These are phyloP conservation scores for Pherbina coryleti DNA, from an alignment of 2,888 invertebrate genomes.

Conservation along the genomic window DNA sequence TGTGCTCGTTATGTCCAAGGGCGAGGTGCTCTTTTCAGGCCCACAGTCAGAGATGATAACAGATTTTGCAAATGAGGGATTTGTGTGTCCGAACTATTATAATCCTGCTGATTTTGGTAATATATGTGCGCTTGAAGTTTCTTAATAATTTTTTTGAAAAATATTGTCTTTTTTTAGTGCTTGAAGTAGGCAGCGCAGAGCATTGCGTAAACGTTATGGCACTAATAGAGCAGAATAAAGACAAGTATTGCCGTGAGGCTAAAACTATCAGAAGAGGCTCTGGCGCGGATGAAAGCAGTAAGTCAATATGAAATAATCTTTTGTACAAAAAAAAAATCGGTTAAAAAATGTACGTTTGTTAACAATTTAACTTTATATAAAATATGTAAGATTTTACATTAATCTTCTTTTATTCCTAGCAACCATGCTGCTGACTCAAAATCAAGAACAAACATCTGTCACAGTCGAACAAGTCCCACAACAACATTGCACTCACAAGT, in stretches of 20 bases:
- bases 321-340: background rate
- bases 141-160: background rate
- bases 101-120: constrained; percentile 91
- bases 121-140: background rate
- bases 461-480: constrained; percentile 34
- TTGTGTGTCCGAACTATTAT: constrained; percentile 87
- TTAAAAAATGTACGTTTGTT: too few relatives aligned
- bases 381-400: too few relatives aligned
- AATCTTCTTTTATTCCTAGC: too few relatives aligned
- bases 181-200: constrained; percentile 76
- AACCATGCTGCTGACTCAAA: too few relatives aligned
- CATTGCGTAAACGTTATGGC: constrained; percentile 68
- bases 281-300: constrained; percentile 53
- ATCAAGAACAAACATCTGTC: constrained; percentile 35
- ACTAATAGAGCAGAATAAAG: constrained; percentile 52
- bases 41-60: constrained; percentile 79
- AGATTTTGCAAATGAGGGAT: constrained; percentile 76
- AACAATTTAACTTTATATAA: too few relatives aligned
- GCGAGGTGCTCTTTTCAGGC: constrained; percentile 84
- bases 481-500: background rate
- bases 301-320: constrained; percentile 38
- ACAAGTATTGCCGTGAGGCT: constrained; percentile 40
- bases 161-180: constrained; percentile 52
- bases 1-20: constrained; percentile 83
- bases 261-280: background rate